phyloP scores from a whole-genome alignment of 2,888 invertebrate species.

The Eupeodes latifasciatus region DNA sequence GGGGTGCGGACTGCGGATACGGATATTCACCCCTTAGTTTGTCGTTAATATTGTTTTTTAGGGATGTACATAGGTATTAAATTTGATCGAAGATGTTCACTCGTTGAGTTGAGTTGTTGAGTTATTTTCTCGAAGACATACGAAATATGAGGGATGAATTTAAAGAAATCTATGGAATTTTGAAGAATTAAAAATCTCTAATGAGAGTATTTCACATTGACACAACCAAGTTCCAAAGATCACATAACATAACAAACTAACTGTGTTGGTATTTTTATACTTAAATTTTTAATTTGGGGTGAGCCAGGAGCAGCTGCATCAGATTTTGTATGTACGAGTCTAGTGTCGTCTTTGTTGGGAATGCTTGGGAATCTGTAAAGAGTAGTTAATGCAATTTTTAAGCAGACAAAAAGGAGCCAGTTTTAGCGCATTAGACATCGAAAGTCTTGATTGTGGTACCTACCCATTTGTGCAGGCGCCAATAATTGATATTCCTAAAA shows the following conservation, averaged over 20 bases:
- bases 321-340: not conserved
- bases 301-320: constrained; percentile 59
- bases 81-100: constrained; percentile 16
- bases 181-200: constrained; percentile 37
- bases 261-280: constrained; percentile 49
- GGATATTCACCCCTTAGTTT: constrained; percentile 27
- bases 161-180: constrained; percentile 49
- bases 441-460: no score
- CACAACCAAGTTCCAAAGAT: constrained; percentile 27
- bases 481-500: no score
- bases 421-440: no score
- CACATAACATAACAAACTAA: constrained; percentile 34
- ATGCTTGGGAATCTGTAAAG: not conserved
- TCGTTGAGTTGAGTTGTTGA: no score
- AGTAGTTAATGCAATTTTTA: not conserved
- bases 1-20: constrained; percentile 19
- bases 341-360: not conserved
- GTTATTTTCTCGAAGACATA: no score
- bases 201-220: constrained; percentile 51
- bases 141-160: constrained; percentile 15
- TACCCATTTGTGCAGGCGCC: no score
- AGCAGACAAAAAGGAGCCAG: constrained; percentile 26
- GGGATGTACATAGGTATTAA: constrained; percentile 29
- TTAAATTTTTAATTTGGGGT: constrained; percentile 59
- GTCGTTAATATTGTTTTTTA: constrained; percentile 40